phyloP scores from a whole-genome alignment of 2,797 vertebrate genomes.

The Acrossocheilus wenchowensis region DNA sequence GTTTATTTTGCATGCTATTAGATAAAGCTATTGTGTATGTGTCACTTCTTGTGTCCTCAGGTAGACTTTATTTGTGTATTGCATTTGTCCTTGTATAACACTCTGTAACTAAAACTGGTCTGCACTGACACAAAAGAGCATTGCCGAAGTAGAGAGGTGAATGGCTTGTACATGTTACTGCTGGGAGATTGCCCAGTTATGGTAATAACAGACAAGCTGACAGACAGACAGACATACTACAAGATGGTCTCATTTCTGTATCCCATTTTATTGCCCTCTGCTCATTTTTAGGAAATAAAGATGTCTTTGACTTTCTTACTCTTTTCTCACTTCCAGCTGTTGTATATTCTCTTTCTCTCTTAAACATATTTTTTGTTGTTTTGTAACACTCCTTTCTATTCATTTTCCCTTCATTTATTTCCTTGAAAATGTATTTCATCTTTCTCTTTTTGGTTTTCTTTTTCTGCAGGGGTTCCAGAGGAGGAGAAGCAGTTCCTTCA shows the following conservation, averaged over 20 bases:
- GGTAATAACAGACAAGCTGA: conserved; percentile 70
- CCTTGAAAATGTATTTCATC: conserved; percentile 29
- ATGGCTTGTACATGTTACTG: conserved; percentile 9
- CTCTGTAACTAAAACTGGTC: conserved; percentile 19
- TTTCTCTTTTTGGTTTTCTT: conserved; percentile 32
- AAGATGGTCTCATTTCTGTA: conserved; percentile 48
- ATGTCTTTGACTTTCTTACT: not conserved
- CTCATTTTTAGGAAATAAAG: conserved; percentile 4
- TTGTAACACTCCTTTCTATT: not conserved
- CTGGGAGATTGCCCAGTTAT: conserved; percentile 8
- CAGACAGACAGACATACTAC: conserved; percentile 67
- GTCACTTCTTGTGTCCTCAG: not conserved
- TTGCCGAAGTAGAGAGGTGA: conserved; percentile 17
- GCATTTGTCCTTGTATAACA: conserved; percentile 27
- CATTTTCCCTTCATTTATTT: not conserved
- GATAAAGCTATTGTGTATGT: not conserved
- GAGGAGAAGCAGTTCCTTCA: conserved; percentile 89
- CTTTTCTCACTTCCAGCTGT: not conserved
- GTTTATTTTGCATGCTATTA: not conserved
- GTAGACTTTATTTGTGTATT: conserved; percentile 25
- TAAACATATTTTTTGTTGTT: not conserved
- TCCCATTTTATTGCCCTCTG: not conserved
- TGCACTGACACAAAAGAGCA: conserved; percentile 16
- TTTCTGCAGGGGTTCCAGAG: conserved; percentile 82
- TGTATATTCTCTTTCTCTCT: not conserved